Evolutionary conservation across 2,113 vertebrate species (phyloP), one percentile per base, ranked within the genome.

Genomic region (Oceanodroma tethys): DNA sequence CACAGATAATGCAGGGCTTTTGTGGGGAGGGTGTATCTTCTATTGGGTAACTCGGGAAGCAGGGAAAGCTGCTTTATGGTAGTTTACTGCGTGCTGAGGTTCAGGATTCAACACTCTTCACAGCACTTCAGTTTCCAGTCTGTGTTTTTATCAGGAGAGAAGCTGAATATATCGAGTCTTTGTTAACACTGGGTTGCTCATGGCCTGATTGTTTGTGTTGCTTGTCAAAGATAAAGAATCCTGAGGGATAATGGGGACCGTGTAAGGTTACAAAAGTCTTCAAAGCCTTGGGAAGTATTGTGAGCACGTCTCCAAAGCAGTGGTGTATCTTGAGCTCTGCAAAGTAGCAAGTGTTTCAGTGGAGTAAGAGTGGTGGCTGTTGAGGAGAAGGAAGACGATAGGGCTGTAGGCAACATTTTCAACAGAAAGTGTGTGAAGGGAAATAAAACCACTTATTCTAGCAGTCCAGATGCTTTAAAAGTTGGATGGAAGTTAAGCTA

Each of bases 301-400:
- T 0, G 0, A 70, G 50, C 20, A 40, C 9, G 3, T 66, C 0
- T 1, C 32, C 20, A 4, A 4, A 74, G 59, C 30, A 26, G 14
- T 32, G 34, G 4, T 25, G 18, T 56, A 4, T 48, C 5, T 17
- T 23, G 71, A 79, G 70, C 60, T 45, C 32, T 59, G 53, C 22
- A 16, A 16, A 45, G 63, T 43, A 27, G n/a, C 5, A 2, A 5
- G 38, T 42, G 27, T 78, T 76, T 56, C 45, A 6, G 36, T 23
- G 55, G 40, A 38, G 40, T 14, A 26, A 55, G 8, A 1, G 20
- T 36, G 43, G 43, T 42, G 76, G 50, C 43, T 78, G 14, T 25
- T 48, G 78, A 80, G 60, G 53, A 72, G 68, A 52, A 58, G 30
- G 19, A 22, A 26, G 25, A 2, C 2, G 13, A 2, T 38, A 9